Percentiles rank a stretch among this genome's conserved stretches.
Evolutionary conservation across 1,140 invertebrate species (phyloP).

Genomic region (Globodera ellingtonae): DNA sequence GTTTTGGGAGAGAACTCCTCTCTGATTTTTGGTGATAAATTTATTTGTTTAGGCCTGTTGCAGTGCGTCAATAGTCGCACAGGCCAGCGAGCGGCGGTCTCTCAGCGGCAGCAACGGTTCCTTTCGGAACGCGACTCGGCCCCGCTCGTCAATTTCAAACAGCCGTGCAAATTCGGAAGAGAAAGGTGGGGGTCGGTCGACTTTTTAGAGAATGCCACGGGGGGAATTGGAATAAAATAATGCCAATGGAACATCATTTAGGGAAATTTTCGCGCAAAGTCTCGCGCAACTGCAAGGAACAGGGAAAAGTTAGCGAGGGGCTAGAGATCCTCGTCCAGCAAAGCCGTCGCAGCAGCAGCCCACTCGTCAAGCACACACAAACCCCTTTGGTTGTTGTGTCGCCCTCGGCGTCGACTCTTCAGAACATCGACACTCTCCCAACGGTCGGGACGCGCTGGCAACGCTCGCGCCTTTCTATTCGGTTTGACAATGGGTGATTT

Average conservation of each 20-base stretch:
- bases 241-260: background rate
- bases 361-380: background rate
- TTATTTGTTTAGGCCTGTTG: conserved; percentile 14
- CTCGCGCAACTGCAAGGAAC: background rate
- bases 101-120: conserved; percentile 19
- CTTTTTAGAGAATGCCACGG: background rate
- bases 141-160: conserved; percentile 28
- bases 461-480: background rate
- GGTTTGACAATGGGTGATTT: background rate
- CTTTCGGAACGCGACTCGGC: conserved; percentile 7
- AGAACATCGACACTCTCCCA: background rate
- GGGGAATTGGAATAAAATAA: background rate
- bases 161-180: conserved; percentile 17
- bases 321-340: background rate
- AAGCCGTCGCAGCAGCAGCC: background rate
- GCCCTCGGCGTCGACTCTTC: too few relatives aligned
- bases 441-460: background rate
- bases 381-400: too few relatives aligned
- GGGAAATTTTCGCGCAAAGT: background rate
- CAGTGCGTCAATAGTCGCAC: conserved; percentile 15
- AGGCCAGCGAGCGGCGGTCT: conserved; percentile 24
- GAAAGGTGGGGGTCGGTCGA: background rate
- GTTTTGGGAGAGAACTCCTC: background rate
- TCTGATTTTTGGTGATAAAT: background rate
- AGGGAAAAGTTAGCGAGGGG: background rate